Percentiles rank a stretch among this genome's conserved stretches.
phyloP scores from a whole-genome alignment of 2,888 invertebrate species.

The Spisula solida region DNA sequence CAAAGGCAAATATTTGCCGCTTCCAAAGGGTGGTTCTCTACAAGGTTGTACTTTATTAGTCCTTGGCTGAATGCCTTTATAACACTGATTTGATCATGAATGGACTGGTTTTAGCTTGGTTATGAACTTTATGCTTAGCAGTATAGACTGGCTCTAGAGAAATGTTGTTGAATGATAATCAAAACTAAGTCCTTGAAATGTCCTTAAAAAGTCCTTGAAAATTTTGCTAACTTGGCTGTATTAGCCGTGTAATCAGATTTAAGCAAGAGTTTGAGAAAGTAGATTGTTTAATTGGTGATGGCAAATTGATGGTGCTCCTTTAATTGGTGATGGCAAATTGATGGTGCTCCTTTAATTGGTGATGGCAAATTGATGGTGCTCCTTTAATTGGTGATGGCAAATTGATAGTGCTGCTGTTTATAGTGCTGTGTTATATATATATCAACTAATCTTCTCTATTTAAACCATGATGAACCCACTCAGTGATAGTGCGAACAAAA shows the following conservation, averaged over 20 bases:
- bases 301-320: no score
- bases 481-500: neutral
- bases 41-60: neutral
- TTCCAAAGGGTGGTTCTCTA: no score
- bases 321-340: no score
- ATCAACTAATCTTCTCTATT: neutral
- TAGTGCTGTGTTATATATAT: neutral
- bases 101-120: neutral
- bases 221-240: no score
- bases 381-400: neutral
- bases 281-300: neutral
- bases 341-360: neutral
- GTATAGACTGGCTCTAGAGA: no score
- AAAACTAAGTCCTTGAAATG: no score
- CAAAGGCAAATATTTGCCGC: no score
- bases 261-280: neutral
- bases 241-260: neutral
- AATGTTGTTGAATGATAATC: no score
- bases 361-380: neutral
- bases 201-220: no score
- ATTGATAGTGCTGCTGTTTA: neutral
- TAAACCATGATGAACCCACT: neutral
- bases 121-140: neutral
- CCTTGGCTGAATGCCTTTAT: neutral
- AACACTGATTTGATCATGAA: neutral